These are phyloP conservation scores for Crossaster papposus DNA, from an alignment of 53 echinoderm and acorn worm genomes.

Conservation along the genomic window DNA sequence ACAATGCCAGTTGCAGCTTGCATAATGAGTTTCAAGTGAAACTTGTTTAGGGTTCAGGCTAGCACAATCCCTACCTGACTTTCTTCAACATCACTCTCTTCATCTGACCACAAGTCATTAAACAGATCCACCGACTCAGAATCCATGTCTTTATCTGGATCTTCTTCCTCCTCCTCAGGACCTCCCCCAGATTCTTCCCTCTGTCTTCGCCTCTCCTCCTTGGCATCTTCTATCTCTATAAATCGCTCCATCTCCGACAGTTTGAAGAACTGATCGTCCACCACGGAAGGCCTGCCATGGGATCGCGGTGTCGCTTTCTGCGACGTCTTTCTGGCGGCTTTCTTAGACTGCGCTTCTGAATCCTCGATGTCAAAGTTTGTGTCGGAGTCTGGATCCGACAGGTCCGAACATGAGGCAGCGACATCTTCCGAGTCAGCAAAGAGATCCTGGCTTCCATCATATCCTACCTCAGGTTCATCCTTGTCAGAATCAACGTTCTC, in stretches of 20 bases:
- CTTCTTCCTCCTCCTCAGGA: constrained; percentile 43
- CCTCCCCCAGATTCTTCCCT: constrained; percentile 63
- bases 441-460: constrained; percentile 62
- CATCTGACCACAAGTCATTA: constrained; percentile 72
- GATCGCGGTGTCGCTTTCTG: background rate
- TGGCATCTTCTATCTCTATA: constrained; percentile 97
- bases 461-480: constrained; percentile 34
- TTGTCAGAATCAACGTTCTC: constrained; percentile 52
- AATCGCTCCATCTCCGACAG: constrained; percentile 95
- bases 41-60: too few relatives aligned
- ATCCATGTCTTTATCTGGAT: constrained; percentile 67
- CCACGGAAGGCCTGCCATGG: constrained; percentile 67
- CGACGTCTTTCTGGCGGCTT: constrained; percentile 3
- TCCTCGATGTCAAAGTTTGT: constrained; percentile 86
- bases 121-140: constrained; percentile 68
- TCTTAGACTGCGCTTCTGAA: constrained; percentile 48
- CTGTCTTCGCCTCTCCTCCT: constrained; percentile 77
- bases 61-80: constrained; percentile 24
- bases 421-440: constrained; percentile 46
- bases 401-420: constrained; percentile 39
- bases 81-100: constrained; percentile 58
- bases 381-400: constrained; percentile 69
- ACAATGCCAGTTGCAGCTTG: too few relatives aligned
- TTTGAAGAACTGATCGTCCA: constrained; percentile 94
- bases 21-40: too few relatives aligned